Percentiles rank a stretch among this genome's conserved stretches.
phyloP scores from a whole-genome alignment of 2,113 vertebrate genomes.

The Myiozetetes cayanensis region DNA sequence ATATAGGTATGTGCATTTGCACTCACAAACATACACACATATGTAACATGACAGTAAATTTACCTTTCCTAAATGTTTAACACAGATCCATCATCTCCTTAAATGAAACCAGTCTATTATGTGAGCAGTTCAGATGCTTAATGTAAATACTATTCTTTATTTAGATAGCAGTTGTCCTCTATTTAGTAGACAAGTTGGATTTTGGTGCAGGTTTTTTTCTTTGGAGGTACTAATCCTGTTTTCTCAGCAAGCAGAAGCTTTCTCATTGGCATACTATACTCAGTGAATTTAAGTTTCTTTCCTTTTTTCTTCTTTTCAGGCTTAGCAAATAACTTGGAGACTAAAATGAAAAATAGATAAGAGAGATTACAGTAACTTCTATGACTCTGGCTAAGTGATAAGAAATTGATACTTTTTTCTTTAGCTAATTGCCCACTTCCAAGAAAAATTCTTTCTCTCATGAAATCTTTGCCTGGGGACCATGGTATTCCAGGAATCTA shows the following conservation, averaged over 20 bases:
- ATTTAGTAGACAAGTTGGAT: not conserved
- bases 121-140: not conserved
- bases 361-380: not conserved
- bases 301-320: not conserved
- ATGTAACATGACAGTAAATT: not conserved
- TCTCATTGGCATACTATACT: not conserved
- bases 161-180: not conserved
- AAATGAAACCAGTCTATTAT: not conserved
- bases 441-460: not conserved
- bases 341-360: constrained; percentile 34
- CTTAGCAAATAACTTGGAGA: constrained; percentile 20
- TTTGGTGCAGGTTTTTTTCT: not conserved
- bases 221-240: not conserved
- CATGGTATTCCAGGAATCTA: not conserved
- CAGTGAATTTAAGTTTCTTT: not conserved
- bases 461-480: not conserved
- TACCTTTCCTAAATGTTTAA: not conserved
- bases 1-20: not conserved
- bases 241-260: not conserved
- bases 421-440: constrained; percentile 24
- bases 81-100: not conserved
- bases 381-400: not conserved
- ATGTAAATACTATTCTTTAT: not conserved
- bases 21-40: not conserved
- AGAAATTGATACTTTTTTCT: not conserved